A percentile compares a stretch with the other conserved stretches of the same genome.
Evolutionary conservation across 2,888 invertebrate genomes (phyloP).

Genomic region (Trichopoda pennipes): DNA sequence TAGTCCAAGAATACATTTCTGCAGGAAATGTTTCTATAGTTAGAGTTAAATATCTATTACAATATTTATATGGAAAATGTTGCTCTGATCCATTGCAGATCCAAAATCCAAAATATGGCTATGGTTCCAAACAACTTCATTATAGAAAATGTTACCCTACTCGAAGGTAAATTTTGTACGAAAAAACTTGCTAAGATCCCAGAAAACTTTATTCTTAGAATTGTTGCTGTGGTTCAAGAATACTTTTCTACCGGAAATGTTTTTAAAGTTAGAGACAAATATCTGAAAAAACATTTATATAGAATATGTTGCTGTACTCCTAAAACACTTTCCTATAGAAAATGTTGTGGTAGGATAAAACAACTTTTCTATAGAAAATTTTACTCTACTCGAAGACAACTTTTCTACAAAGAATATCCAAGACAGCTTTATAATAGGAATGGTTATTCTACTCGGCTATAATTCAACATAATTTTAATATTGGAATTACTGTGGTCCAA

Average conservation of each 20-base stretch:
- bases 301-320: neutral
- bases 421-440: neutral
- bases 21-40: no score
- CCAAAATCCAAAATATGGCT: no score
- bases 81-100: no score
- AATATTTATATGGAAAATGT: no score
- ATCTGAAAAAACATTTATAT: neutral
- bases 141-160: no score
- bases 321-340: no score
- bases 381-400: neutral
- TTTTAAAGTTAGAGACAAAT: no score
- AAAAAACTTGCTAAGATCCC: no score
- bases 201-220: neutral
- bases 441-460: neutral
- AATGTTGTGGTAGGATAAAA: neutral
- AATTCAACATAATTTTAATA: neutral
- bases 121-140: no score
- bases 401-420: neutral
- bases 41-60: no score
- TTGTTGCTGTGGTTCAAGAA: neutral
- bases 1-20: no score
- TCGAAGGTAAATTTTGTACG: no score
- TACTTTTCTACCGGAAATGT: neutral
- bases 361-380: neutral
- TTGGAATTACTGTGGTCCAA: neutral